Conservation (phyloP, 2,113 vertebrate genomes). For the Nymphicus hollandicus region DNA sequence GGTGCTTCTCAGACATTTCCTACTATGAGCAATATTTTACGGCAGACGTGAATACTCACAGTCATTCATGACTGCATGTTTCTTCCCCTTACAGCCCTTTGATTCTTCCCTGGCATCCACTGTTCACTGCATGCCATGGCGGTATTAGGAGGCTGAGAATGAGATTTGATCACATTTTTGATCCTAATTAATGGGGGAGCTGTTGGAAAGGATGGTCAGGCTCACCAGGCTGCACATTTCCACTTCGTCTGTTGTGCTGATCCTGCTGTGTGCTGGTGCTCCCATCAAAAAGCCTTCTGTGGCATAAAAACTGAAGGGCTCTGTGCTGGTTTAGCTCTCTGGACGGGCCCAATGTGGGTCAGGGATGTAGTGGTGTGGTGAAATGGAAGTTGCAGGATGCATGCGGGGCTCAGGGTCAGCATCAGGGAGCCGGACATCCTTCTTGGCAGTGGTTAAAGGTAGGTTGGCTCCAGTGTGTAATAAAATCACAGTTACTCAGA, state of each 20-base stretch:
- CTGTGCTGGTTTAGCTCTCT: neutral
- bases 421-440: neutral
- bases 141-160: neutral
- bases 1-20: neutral
- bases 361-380: neutral
- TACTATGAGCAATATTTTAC: neutral
- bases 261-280: neutral
- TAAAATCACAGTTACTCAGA: neutral
- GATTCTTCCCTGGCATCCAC: neutral
- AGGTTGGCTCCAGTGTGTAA: neutral
- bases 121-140: neutral
- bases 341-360: neutral
- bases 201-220: neutral
- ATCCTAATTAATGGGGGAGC: neutral
- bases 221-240: neutral
- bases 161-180: neutral
- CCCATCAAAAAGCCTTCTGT: neutral
- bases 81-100: neutral
- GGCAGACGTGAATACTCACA: constrained; percentile 13
- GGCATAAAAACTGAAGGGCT: neutral
- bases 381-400: neutral
- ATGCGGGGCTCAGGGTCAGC: neutral
- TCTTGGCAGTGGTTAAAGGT: neutral
- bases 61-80: neutral
- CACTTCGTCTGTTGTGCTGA: rapidly evolving